Evolutionary conservation across 2,797 vertebrate genomes (phyloP).

Genomic region (Eremophila alpestris): DNA sequence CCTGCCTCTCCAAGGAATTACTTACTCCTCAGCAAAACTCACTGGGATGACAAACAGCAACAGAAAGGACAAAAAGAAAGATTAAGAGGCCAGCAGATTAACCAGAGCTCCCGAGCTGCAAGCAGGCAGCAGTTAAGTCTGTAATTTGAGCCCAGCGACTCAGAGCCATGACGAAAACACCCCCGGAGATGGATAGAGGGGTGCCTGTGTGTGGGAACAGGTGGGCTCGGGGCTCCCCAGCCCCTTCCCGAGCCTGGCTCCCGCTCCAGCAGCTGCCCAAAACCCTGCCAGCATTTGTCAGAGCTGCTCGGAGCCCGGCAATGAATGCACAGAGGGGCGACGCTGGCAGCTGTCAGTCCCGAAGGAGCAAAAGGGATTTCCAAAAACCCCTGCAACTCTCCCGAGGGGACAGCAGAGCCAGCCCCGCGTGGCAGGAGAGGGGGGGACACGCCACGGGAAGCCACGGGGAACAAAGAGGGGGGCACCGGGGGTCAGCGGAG

Average conservation of each 20-base stretch:
- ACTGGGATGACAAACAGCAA: not conserved
- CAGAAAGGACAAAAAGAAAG: slow-evolving; percentile 42
- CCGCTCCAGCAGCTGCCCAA: slow-evolving; percentile 40
- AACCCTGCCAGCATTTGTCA: slow-evolving; percentile 31
- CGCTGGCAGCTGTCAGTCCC: slow-evolving; percentile 7
- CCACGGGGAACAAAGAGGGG: slow-evolving; percentile 1
- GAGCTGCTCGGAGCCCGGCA: not conserved
- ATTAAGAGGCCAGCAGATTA: slow-evolving; percentile 57
- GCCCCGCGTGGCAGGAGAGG: not conserved
- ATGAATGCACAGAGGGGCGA: not conserved
- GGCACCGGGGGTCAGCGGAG: not conserved
- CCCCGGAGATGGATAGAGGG: not conserved
- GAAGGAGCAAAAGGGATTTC: not conserved
- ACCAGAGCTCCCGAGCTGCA: slow-evolving; percentile 74
- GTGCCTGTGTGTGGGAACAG: not conserved
- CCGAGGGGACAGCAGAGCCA: not conserved
- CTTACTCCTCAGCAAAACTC: not conserved
- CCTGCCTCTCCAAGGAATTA: not conserved
- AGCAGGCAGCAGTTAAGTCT: slow-evolving; percentile 79
- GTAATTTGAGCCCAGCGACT: not conserved
- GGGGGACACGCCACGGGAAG: not conserved
- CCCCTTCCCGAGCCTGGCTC: not conserved
- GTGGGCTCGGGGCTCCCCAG: not conserved
- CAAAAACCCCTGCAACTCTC: fast-evolving
- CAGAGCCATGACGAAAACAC: not conserved